Conservation (phyloP, 2,113 vertebrate species). For the Malurus alboscapulatus region DNA sequence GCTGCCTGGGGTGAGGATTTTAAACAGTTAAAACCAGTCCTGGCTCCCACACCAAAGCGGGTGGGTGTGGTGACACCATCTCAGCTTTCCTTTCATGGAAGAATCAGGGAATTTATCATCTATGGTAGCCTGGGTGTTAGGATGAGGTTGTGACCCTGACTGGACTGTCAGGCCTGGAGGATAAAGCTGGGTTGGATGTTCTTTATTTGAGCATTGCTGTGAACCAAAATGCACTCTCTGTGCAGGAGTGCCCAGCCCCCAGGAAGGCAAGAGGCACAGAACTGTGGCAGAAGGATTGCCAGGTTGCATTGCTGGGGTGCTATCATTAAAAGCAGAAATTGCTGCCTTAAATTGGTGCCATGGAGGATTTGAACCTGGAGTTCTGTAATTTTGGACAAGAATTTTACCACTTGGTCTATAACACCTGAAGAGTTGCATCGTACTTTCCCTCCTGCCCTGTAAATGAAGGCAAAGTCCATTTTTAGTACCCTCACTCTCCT, state of each 20-base stretch:
- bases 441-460: neutral
- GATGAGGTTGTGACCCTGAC: neutral
- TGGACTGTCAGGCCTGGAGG: neutral
- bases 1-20: neutral
- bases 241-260: rapidly evolving
- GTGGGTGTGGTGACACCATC: neutral
- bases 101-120: neutral
- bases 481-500: neutral
- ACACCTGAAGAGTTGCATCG: neutral
- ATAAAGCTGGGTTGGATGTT: neutral
- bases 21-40: neutral
- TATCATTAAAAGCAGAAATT: neutral
- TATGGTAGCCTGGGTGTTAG: neutral
- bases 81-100: neutral
- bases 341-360: neutral
- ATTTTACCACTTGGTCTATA: neutral
- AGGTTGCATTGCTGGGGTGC: neutral
- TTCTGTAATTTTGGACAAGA: neutral
- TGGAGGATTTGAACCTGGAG: neutral
- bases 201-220: neutral
- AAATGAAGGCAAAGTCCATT: neutral
- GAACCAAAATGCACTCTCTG: neutral
- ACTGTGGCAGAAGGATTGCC: neutral
- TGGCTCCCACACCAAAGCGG: neutral
- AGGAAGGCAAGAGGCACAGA: neutral